Base-by-base conservation (phyloP, 2,888 invertebrate species). In the Isoperla grammatica region DNA sequence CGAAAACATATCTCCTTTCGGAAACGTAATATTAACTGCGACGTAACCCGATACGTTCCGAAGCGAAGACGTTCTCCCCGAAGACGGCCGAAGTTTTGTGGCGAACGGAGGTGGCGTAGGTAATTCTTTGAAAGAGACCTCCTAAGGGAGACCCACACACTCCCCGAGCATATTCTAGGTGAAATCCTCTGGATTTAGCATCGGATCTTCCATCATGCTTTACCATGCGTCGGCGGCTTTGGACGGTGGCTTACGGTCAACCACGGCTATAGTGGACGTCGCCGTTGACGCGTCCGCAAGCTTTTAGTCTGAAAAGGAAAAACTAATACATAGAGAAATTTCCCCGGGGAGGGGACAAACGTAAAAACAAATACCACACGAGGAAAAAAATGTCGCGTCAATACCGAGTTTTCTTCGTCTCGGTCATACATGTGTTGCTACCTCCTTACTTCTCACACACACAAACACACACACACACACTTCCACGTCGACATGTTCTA, bases 321-420 rank as follows among this genome's bases (percentile, higher is more conserved):
- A 56, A 49, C 61, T 61, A 61, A 61, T 61, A 59, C 61, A 58
- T 58, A 58, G 43, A 53, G 53, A 42, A 61, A 61, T 61, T 61
- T 61, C 61, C 61, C 61, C 20, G 9, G 61, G 54, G 61, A 61
- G 39, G 15, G 53, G 17, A 39, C 53, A 53, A 53, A 53, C 53
- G 39, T 37, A 17, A 53, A 53, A 29, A 53, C 37, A 53, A 45
- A 53, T 53, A 53, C 37, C 19, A 53, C 53, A 17, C 39, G 12
- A 29, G 8, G 29, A 37, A 53, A 50, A 45, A 17, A 22, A 53
- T 35, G 39, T 39, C 19, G 3, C 29, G n/a, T n/a, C 29, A 29
- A 29, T 29, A 29, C 5, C 29, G 29, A 6, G 8, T 6, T 39
- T 39, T 53, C 37, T 23, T 49, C 15, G 39, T 39, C 39, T 39